phyloP scores from a whole-genome alignment of 2,113 vertebrate species.

The Recurvirostra avosetta region DNA sequence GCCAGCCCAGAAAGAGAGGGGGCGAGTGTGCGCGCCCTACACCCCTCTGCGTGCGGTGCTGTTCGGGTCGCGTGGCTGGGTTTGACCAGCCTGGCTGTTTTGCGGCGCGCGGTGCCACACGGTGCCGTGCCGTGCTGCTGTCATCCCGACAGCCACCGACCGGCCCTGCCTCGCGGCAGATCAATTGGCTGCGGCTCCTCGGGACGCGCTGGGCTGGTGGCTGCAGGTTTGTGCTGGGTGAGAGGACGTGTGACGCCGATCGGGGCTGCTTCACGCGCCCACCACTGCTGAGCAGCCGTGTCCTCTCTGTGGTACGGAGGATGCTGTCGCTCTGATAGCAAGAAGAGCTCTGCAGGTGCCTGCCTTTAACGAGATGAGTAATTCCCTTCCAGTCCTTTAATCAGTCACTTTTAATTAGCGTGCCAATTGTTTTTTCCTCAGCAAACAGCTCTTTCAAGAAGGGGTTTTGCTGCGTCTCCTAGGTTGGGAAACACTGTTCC shows the following conservation, averaged over 20 bases:
- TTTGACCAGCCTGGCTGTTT: not conserved
- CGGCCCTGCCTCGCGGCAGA: not conserved
- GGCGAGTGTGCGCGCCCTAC: rapidly evolving
- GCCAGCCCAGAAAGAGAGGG: not conserved
- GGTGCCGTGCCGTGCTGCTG: not conserved
- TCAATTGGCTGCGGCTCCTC: rapidly evolving
- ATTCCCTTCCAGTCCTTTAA: conserved; percentile 40
- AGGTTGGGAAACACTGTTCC: not conserved
- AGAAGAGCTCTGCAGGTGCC: conserved; percentile 23
- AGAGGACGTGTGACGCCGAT: not conserved
- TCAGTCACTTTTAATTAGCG: conserved; percentile 42
- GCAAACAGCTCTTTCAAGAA: conserved; percentile 29
- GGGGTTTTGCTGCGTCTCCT: not conserved
- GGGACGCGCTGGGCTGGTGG: not conserved
- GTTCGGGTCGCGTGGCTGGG: not conserved
- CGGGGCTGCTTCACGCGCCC: not conserved
- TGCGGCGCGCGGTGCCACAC: not conserved
- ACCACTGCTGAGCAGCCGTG: not conserved
- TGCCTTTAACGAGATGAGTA: conserved; percentile 40
- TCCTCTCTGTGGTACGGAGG: not conserved
- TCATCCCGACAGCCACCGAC: not conserved
- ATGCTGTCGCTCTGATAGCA: not conserved
- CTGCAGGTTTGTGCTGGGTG: rapidly evolving
- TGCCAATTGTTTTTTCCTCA: conserved; percentile 28
- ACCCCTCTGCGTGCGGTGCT: not conserved